These are phyloP conservation scores for Pitangus sulphuratus DNA, from an alignment of 2,797 vertebrate species.

Conservation along the genomic window DNA sequence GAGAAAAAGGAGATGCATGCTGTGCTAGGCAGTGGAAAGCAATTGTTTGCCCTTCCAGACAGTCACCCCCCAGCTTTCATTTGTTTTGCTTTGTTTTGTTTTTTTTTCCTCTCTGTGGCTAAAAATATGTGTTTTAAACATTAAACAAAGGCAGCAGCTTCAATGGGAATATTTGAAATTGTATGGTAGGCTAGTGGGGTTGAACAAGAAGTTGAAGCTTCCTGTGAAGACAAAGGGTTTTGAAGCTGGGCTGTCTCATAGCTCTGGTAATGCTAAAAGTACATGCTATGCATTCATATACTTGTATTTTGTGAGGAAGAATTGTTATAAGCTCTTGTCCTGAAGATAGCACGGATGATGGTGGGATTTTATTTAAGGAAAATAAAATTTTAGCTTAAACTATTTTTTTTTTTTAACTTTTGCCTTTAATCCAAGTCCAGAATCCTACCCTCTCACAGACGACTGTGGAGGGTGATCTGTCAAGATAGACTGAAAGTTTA, in stretches of 20 bases:
- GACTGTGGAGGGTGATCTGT: background rate
- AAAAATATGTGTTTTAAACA: background rate
- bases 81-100: background rate
- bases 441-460: rapidly evolving
- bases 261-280: background rate
- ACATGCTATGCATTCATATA: background rate
- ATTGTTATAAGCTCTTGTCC: background rate
- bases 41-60: background rate
- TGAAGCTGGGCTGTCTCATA: background rate
- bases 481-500: background rate
- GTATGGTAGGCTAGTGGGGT: background rate
- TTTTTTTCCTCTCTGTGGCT: background rate
- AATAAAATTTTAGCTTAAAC: background rate
- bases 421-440: background rate
- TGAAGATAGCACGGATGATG: background rate
- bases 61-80: background rate
- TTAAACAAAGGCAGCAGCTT: background rate
- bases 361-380: background rate
- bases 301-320: background rate
- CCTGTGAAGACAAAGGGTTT: background rate
- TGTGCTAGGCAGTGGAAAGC: background rate
- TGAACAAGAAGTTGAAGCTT: background rate
- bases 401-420: background rate
- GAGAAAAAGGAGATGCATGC: background rate
- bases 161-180: background rate